These are phyloP conservation scores for Dione vanillae DNA, from an alignment of 2,888 invertebrate genomes.

Conservation along the genomic window DNA sequence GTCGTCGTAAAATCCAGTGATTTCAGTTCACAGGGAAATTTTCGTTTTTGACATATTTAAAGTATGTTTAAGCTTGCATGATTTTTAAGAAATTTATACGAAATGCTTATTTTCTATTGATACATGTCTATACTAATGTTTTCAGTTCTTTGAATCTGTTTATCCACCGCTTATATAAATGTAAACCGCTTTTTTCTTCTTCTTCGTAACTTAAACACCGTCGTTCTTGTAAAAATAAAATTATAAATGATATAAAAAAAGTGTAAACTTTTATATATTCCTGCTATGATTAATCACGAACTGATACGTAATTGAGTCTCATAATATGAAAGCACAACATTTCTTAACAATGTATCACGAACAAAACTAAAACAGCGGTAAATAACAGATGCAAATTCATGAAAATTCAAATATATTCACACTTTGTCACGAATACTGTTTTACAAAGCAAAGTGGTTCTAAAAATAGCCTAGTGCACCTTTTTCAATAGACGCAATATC, in stretches of 20 bases:
- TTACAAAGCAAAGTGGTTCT: constrained; percentile 17
- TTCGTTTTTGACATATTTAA: constrained; percentile 39
- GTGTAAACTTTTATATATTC: too few relatives aligned
- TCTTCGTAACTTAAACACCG: too few relatives aligned
- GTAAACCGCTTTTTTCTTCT: not conserved
- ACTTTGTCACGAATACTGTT: constrained; percentile 18
- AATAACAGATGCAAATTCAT: not conserved
- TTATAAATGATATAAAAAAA: too few relatives aligned
- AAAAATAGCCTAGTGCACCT: constrained; percentile 28
- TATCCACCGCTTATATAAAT: too few relatives aligned
- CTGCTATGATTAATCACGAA: not conserved
- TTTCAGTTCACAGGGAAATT: constrained; percentile 33
- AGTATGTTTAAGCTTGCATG: constrained; percentile 38
- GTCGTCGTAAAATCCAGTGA: constrained; percentile 33
- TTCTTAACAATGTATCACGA: not conserved
- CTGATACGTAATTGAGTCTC: not conserved
- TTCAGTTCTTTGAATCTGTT: too few relatives aligned
- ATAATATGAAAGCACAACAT: not conserved
- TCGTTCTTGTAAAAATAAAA: too few relatives aligned
- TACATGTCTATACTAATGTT: too few relatives aligned
- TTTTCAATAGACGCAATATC: constrained; percentile 33
- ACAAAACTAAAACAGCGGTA: not conserved
- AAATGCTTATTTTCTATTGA: constrained; percentile 18
- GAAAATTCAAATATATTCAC: constrained; percentile 19
- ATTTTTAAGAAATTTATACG: constrained; percentile 31